Percentiles rank a stretch among this genome's conserved stretches.
Conservation (phyloP, 2,888 invertebrate genomes). For the Synanthedon formicaeformis region DNA sequence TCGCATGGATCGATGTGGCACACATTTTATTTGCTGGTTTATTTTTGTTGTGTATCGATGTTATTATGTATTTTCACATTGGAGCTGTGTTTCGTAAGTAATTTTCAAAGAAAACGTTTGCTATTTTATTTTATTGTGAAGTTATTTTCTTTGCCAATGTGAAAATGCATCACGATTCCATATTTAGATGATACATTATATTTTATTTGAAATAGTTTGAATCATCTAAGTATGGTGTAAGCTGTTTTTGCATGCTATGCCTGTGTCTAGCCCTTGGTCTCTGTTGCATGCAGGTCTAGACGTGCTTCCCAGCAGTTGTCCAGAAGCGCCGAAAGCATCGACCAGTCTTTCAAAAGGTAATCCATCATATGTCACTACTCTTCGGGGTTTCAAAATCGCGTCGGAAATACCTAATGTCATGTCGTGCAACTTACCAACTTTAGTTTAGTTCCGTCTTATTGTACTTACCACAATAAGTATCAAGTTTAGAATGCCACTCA, state of each 20-base stretch:
- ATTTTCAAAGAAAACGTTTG: neutral
- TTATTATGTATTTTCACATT: conserved; percentile 22
- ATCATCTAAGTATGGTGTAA: neutral
- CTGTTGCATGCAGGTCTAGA: conserved; percentile 82
- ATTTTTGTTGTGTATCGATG: conserved; percentile 21
- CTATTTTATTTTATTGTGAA: too few relatives aligned
- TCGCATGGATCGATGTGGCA: conserved; percentile 37
- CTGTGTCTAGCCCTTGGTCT: conserved; percentile 63
- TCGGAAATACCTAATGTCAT: neutral
- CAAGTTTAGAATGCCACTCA: conserved; percentile 19
- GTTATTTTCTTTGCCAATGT: neutral
- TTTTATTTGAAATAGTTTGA: neutral
- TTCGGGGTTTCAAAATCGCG: conserved; percentile 6
- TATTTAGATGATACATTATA: neutral
- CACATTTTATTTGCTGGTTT: conserved; percentile 21
- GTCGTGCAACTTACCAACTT: neutral
- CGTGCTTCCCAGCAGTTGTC: conserved; percentile 87
- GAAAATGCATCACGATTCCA: neutral
- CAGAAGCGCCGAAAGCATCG: conserved; percentile 75
- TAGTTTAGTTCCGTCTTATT: neutral
- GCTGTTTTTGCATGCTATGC: conserved; percentile 46
- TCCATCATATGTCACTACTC: neutral
- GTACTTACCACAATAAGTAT: conserved; percentile 8
- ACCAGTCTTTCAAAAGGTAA: conserved; percentile 73
- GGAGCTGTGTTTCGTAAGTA: conserved; percentile 5